Evolutionary conservation across 2,797 vertebrate species (phyloP), one percentile per base, ranked within the genome.

Genomic region (Anas bernieri): DNA sequence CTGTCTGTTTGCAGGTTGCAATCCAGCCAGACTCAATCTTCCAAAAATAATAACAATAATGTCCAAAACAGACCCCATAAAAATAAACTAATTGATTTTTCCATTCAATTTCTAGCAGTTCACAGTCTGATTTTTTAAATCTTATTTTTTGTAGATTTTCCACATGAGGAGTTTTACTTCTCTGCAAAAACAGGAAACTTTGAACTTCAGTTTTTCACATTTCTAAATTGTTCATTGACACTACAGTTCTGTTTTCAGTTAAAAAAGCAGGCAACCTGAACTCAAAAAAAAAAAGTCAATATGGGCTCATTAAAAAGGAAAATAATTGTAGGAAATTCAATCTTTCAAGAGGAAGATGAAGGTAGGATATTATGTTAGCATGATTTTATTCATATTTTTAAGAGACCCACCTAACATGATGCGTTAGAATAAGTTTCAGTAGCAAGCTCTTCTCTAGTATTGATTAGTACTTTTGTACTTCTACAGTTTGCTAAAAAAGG

Each of bases 321-420:
- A 56, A 67, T 37, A 41, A 45, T 56, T 52, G 30, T 52, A 14
- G n/a, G 7, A 45, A 62, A 79, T 63, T 67, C 41, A 52, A 31
- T 41, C 5, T 8, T 75, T 66, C 17, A n/a, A 26, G 62, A 81
- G 33, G 17, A 56, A 85, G 17, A 43, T n/a, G 15, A 74, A 74
- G 41, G 30, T n/a, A 67, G 72, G 23, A 16, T 37, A 64, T 30
- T 63, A 12, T 43, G 31, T 46, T 26, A 45, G 3, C 9, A 26
- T 56, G 17, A 41, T 74, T 90, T 82, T 68, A 15, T 28, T 28
- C 26, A 17, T n/a, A 25, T 31, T 31, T 78, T 77, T 64, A 33
- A 61, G 61, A 75, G 43, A 56, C 22, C 7, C 2, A 8, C 16
- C 9, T 26, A 52, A 72, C 0, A 0, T 11, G 15, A 33, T n/a